Evolutionary conservation across 2,888 invertebrate species (phyloP).

Genomic region (Drosophila lacicola): DNA sequence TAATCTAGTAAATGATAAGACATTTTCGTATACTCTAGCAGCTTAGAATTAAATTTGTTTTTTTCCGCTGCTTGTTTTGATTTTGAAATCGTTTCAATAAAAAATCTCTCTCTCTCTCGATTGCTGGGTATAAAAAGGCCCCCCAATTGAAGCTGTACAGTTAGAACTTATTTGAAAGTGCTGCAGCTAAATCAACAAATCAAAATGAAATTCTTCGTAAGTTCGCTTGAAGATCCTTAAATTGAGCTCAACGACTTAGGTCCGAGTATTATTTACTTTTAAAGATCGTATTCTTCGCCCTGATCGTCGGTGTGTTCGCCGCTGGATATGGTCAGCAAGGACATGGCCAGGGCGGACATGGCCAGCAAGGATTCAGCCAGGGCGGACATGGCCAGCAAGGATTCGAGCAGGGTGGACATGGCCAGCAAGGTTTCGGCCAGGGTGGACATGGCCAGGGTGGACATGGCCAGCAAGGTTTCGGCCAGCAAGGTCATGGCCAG

Average conservation of each 20-base stretch:
- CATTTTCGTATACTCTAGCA: background rate
- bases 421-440: slow-evolving; percentile 39
- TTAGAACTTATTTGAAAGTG: slow-evolving; percentile 48
- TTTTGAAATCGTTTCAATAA: slow-evolving; percentile 12
- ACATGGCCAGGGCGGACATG: slow-evolving; percentile 9
- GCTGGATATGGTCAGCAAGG: slow-evolving; percentile 30
- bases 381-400: slow-evolving; percentile 43
- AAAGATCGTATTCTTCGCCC: slow-evolving; percentile 64
- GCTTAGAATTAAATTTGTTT: slow-evolving; percentile 17
- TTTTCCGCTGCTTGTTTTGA: slow-evolving; percentile 32
- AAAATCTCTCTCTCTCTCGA: background rate
- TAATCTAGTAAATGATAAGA: slow-evolving; percentile 2
- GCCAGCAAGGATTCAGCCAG: slow-evolving; percentile 27
- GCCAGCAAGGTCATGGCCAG: slow-evolving; percentile 26
- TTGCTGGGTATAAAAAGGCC: slow-evolving; percentile 51
- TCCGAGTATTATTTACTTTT: background rate
- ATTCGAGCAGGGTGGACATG: slow-evolving; percentile 31
- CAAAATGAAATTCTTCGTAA: slow-evolving; percentile 72
- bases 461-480: slow-evolving; percentile 45
- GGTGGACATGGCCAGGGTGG: slow-evolving; percentile 49
- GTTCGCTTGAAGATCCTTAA: slow-evolving; percentile 6
- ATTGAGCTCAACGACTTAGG: background rate
- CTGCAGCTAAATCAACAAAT: slow-evolving; percentile 23
- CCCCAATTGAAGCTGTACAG: background rate
- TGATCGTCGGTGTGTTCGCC: slow-evolving; percentile 65